Percentiles rank a stretch among this genome's conserved stretches.
These are phyloP conservation scores for Timandra comae DNA, from an alignment of 2,888 invertebrate genomes.

Conservation along the genomic window DNA sequence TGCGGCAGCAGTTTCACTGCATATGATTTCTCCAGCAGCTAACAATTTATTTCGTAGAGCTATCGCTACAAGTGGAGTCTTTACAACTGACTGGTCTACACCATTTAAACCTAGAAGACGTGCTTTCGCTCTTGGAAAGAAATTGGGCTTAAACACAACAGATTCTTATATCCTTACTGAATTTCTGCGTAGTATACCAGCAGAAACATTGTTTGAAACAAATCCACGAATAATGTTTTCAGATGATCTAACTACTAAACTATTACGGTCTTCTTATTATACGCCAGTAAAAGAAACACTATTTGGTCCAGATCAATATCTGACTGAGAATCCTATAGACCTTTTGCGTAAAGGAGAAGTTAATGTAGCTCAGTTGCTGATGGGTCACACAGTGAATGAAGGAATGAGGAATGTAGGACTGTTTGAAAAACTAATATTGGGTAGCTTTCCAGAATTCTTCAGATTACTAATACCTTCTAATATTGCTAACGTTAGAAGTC, in stretches of 20 bases:
- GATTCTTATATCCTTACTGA: conserved; percentile 24
- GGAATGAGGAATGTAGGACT: conserved; percentile 41
- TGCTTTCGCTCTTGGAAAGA: conserved; percentile 23
- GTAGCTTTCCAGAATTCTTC: conserved; percentile 13
- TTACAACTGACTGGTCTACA: conserved; percentile 25
- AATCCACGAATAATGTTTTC: conserved; percentile 6
- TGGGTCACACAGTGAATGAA: conserved; percentile 81
- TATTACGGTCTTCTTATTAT: conserved; percentile 6
- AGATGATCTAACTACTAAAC: neutral
- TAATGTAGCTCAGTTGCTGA: conserved; percentile 75
- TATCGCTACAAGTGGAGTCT: conserved; percentile 25
- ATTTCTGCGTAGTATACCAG: conserved; percentile 28
- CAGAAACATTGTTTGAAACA: conserved; percentile 21
- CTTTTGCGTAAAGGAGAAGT: conserved; percentile 46
- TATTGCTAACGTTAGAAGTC: conserved; percentile 18
- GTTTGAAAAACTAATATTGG: conserved; percentile 6
- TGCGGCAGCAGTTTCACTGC: conserved; percentile 7
- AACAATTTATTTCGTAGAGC: conserved; percentile 24
- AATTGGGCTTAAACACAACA: conserved; percentile 21
- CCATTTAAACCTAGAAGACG: conserved; percentile 19
- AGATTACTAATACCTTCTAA: conserved; percentile 23
- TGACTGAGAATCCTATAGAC: conserved; percentile 20
- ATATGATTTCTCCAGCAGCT: conserved; percentile 23
- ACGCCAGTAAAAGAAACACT: conserved; percentile 27
- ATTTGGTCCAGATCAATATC: conserved; percentile 20